Evolutionary conservation across 2,797 vertebrate species (phyloP).

Genomic region (Scyliorhinus canicula): DNA sequence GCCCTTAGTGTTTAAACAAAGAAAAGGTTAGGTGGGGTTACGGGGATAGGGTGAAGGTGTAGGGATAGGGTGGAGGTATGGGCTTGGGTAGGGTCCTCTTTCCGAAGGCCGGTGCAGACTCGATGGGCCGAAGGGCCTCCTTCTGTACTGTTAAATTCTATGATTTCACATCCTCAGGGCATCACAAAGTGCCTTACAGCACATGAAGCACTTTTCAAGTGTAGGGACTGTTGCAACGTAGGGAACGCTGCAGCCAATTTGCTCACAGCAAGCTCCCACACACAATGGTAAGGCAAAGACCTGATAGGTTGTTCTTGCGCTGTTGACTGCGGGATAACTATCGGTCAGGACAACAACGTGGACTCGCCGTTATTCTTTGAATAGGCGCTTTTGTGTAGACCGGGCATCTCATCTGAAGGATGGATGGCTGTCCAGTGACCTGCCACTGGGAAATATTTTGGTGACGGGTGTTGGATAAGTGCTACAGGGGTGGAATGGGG

Average conservation of each 20-base stretch:
- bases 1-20: no score
- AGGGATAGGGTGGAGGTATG: no score
- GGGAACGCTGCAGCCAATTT: not conserved
- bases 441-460: not conserved
- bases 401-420: not conserved
- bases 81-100: no score
- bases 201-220: not conserved
- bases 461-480: not conserved
- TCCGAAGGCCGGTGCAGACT: no score
- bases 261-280: not conserved
- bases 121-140: no score
- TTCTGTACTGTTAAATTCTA: no score
- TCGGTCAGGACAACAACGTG: not conserved
- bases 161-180: not conserved
- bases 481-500: not conserved
- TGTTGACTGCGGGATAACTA: no score
- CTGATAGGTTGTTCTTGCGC: not conserved
- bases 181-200: not conserved
- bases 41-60: no score
- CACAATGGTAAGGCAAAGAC: not conserved
- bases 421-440: not conserved
- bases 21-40: no score
- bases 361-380: not conserved
- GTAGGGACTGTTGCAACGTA: not conserved
- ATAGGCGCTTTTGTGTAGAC: not conserved